Evolutionary conservation across 2,113 vertebrate genomes (phyloP), one percentile per base, ranked within the genome.

Genomic region (Campylomormyrus tamandua): DNA sequence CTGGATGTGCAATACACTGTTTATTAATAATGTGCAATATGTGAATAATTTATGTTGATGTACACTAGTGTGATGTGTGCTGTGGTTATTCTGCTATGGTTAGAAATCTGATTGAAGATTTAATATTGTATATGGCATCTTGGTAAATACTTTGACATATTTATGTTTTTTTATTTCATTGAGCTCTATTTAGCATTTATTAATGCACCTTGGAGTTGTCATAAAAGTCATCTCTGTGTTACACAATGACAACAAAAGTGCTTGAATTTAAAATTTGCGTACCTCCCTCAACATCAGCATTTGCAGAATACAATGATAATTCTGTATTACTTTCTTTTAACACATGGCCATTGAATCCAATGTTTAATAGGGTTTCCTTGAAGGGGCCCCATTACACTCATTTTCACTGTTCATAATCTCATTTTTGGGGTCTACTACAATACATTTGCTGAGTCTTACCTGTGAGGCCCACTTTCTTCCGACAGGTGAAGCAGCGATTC

Each of bases 381-480:
- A 66, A 66, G n/a, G 62, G 9, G n/a, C n/a, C 24, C n/a, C 10
- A 66, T 27, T 3, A 1, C 2, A 3, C 10, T 31, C 3, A 70
- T 70, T 70, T 70, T 15, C 62, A 70, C n/a, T 11, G 1, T 24
- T n/a, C 7, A n/a, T 4, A 13, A 31, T 31, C 31, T 13, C 10
- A 66, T 66, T 27, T 58, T 58, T 24, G 2, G 24, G 24, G 8
- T n/a, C 58, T 1, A 27, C 24, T 27, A 66, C n/a, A 66, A 3
- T 27, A n/a, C 9, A 31, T 31, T 5, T 70, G 10, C 53, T 0
- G 88, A 2, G 70, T n/a, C 96, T 95, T 89, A 98, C 97, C 97
- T 87, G 97, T 98, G 83, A 98, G 96, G 90, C 97, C 97, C 3
- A 98, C 97, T 96, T 97, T 98, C 95, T 98, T 98, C 93, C 97